Conservation (phyloP, 2,113 vertebrate genomes). For the Bostrychus sinensis region DNA sequence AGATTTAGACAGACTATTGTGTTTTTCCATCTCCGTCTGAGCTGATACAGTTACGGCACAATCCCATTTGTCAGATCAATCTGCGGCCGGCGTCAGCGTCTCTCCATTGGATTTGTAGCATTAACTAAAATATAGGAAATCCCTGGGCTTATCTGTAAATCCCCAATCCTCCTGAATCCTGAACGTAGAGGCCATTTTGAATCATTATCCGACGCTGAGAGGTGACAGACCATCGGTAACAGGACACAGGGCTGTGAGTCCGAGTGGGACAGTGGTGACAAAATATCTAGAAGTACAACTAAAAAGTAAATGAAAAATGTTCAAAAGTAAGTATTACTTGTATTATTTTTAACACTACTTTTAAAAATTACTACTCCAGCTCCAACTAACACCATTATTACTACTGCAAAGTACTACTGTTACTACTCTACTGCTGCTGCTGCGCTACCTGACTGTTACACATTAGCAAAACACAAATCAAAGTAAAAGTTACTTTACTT, state of each 20-base stretch:
- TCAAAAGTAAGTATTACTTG: too few species aligned
- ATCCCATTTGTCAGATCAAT: not conserved
- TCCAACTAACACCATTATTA: too few species aligned
- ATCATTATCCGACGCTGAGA: not conserved
- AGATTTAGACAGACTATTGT: too few species aligned
- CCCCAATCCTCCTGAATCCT: conserved; percentile 5
- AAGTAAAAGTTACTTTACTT: too few species aligned
- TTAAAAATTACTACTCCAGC: too few species aligned
- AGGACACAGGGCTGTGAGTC: not conserved
- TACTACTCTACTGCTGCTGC: too few species aligned
- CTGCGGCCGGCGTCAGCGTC: not conserved
- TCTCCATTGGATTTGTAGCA: conserved; percentile 9
- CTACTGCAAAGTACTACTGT: too few species aligned
- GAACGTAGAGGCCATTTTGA: not conserved
- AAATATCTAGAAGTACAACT: too few species aligned
- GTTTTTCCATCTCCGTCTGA: not conserved
- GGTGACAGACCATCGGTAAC: not conserved
- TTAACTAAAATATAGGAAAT: conserved; percentile 11
- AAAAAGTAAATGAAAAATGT: too few species aligned
- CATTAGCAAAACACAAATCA: too few species aligned
- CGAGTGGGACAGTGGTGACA: not conserved
- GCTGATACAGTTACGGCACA: not conserved
- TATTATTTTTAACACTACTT: too few species aligned
- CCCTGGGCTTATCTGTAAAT: conserved; percentile 1
- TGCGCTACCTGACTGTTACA: too few species aligned